A percentile compares a stretch with the other conserved stretches of the same genome.
Evolutionary conservation across 2,888 invertebrate genomes (phyloP).

Genomic region (Acleris emargana): DNA sequence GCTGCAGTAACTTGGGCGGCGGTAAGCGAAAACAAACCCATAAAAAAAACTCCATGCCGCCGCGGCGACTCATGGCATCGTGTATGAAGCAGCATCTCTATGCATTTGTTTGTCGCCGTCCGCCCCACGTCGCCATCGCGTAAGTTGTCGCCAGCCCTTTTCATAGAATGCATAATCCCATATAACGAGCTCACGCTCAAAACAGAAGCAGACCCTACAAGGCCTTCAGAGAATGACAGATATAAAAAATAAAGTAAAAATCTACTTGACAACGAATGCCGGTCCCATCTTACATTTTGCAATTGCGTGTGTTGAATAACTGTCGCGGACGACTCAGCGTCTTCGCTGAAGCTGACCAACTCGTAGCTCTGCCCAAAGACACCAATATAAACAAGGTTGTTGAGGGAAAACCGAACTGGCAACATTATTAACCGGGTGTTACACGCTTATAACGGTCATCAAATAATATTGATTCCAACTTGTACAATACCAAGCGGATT

Average conservation of each 20-base stretch:
- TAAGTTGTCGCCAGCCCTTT: too few relatives aligned
- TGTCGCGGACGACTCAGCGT: slow-evolving; percentile 30
- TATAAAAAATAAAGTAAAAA: slow-evolving; percentile 8
- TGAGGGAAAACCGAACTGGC: slow-evolving; percentile 7
- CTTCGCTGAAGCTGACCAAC: slow-evolving; percentile 35
- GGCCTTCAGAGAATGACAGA: slow-evolving; percentile 11
- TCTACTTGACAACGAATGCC: slow-evolving; percentile 19
- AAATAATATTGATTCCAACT: too few relatives aligned
- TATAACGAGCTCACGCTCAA: not conserved
- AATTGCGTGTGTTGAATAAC: slow-evolving; percentile 35
- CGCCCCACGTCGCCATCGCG: too few relatives aligned
- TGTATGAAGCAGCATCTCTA: too few relatives aligned
- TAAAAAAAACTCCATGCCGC: too few relatives aligned
- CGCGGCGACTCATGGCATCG: too few relatives aligned
- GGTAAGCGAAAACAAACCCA: too few relatives aligned
- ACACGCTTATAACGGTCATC: not conserved
- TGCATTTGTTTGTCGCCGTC: too few relatives aligned
- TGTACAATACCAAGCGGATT: too few relatives aligned
- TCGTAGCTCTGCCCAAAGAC: slow-evolving; percentile 33
- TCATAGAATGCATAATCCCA: slow-evolving; percentile 8
- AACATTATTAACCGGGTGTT: not conserved
- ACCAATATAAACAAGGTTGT: slow-evolving; percentile 18
- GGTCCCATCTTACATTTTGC: slow-evolving; percentile 32
- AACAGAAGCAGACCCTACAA: not conserved
- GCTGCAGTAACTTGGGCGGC: too few relatives aligned